Evolutionary conservation across 2,888 invertebrate species (phyloP), one percentile per base, ranked within the genome.

Genomic region (Synergus gifuensis): DNA sequence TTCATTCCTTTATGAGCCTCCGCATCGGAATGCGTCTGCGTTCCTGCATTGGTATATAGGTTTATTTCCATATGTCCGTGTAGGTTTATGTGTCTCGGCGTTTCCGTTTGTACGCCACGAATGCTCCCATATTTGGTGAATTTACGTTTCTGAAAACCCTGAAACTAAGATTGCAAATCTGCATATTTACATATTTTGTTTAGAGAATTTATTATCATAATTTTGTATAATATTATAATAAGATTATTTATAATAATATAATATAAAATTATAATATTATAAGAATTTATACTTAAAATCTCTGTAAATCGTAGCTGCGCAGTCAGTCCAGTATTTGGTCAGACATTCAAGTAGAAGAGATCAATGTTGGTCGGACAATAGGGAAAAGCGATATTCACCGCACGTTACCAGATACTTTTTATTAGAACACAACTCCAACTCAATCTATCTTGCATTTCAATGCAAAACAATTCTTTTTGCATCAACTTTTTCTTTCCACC

Each of bases 311-410:
- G 79, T 79, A 78, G 64, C 79, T 82, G 69, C 79, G 82, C 79
- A 83, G 79, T 82, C 83, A 83, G 85, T 84, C 82, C 79, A 82
- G 81, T 84, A 86, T 86, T 83, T 84, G 83, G 82, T 81, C 83
- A 80, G 85, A 83, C 84, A 82, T 78, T 80, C 76, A 83, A 86
- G 86, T 84, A 81, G 87, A 87, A 86, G 85, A 86, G 85, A 88
- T 88, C 86, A 85, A 86, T 87, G 85, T 82, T 83, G 84, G 82
- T 82, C 84, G 80, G 85, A 84, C 79, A 84, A 83, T 81, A 76
- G 73, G 42, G 60, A 42, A 69, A 14, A 67, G 62, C 73, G 67
- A 77, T 79, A 78, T 79, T 78, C 69, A 76, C 76, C 67, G 69
- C 69, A 76, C 81, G 79, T 73, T 77, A 79, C 73, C 66, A 81